Evolutionary conservation across 2,797 vertebrate genomes (phyloP).

Genomic region (Ceryle rudis): DNA sequence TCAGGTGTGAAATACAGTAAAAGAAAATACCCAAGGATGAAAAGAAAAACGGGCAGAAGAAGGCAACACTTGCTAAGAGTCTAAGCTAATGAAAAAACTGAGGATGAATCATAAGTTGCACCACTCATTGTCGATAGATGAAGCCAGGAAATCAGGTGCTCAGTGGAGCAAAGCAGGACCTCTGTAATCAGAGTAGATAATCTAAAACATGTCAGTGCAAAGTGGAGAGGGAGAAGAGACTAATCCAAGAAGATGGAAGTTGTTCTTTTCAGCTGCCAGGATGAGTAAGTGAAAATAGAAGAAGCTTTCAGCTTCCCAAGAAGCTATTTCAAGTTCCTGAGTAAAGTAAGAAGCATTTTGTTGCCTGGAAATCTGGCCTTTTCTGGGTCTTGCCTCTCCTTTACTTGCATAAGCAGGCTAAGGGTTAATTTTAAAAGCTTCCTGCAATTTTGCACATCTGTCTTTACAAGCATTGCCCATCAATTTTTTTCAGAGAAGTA

Average conservation of each 20-base stretch:
- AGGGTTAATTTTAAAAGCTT: background rate
- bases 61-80: background rate
- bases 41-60: background rate
- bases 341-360: background rate
- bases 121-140: background rate
- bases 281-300: slow-evolving; percentile 16
- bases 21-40: background rate
- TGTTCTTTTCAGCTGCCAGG: background rate
- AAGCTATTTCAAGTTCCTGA: background rate
- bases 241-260: background rate
- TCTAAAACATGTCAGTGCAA: background rate
- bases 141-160: slow-evolving; percentile 1
- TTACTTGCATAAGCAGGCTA: background rate
- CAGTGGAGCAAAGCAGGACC: background rate
- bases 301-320: background rate
- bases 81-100: background rate
- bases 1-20: background rate
- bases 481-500: background rate
- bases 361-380: background rate
- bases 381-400: background rate
- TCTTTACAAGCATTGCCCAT: background rate
- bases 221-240: background rate
- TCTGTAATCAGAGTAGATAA: background rate
- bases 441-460: background rate
- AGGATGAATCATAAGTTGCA: background rate